Conservation (phyloP, 2,888 invertebrate genomes). For the Xestobium rufovillosum region DNA sequence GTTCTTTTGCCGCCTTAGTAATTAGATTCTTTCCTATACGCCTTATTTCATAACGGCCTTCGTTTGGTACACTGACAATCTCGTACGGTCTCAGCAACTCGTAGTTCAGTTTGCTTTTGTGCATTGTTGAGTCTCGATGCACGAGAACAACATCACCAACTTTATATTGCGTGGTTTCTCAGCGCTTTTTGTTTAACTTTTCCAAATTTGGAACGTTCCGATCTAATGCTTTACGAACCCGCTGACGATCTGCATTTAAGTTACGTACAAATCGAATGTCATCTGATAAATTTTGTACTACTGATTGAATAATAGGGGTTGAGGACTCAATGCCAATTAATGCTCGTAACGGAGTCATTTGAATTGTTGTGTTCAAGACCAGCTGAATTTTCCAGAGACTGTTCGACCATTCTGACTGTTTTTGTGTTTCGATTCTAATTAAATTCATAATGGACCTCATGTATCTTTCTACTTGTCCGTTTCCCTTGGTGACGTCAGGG, state of each 20-base stretch:
- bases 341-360: constrained; percentile 20
- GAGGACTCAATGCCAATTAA: constrained; percentile 20
- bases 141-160: constrained; percentile 23
- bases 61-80: constrained; percentile 12
- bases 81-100: constrained; percentile 23
- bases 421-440: constrained; percentile 18
- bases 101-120: constrained; percentile 20
- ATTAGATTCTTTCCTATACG: constrained; percentile 13
- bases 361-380: constrained; percentile 19
- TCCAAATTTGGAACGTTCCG: constrained; percentile 7
- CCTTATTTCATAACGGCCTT: constrained; percentile 15
- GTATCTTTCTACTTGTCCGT: constrained; percentile 23
- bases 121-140: constrained; percentile 23
- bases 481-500: constrained; percentile 21
- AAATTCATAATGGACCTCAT: constrained; percentile 24
- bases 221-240: constrained; percentile 5
- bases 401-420: constrained; percentile 22
- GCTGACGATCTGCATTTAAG: constrained; percentile 16
- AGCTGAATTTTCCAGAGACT: constrained; percentile 23
- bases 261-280: constrained; percentile 19
- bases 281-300: constrained; percentile 16
- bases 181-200: constrained; percentile 16
- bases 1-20: constrained; percentile 18
- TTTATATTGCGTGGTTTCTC: constrained; percentile 15
- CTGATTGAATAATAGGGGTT: constrained; percentile 22